phyloP scores from a whole-genome alignment of 2,797 vertebrate genomes.

The Argentina silus region DNA sequence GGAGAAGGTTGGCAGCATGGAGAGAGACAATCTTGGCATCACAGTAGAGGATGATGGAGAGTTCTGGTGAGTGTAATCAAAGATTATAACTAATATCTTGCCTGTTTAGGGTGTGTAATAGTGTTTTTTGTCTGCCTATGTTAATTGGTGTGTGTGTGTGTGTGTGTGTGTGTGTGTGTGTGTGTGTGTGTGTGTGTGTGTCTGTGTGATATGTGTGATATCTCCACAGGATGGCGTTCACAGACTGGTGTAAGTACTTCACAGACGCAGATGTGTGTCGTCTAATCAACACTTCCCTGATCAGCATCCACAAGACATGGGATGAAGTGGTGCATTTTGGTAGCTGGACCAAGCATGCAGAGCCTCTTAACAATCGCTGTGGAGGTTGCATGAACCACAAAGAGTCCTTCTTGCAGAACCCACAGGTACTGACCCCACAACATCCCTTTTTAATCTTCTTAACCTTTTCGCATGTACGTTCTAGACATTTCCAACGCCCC shows the following conservation, averaged over 20 bases:
- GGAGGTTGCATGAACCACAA: conserved; percentile 91
- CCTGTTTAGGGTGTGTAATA: background rate
- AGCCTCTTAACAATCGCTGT: conserved; percentile 85
- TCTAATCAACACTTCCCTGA: conserved; percentile 86
- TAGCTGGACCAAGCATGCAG: conserved; percentile 83
- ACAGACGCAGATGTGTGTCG: conserved; percentile 86
- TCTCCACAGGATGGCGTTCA: conserved; percentile 87
- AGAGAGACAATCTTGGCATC: conserved; percentile 84
- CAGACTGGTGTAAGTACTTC: conserved; percentile 93
- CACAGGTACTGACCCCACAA: conserved; percentile 70
- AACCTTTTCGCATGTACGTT: too few species aligned
- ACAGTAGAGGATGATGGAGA: conserved; percentile 90
- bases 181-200: background rate
- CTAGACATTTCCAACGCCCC: too few species aligned
- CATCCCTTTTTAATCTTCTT: too few species aligned
- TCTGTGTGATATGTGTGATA: background rate
- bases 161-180: background rate
- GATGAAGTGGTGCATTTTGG: conserved; percentile 80
- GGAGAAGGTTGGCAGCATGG: conserved; percentile 83
- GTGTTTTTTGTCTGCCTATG: background rate
- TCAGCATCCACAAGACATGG: conserved; percentile 88
- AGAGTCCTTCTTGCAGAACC: conserved; percentile 92
- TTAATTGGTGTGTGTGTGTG: background rate
- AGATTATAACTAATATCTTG: background rate
- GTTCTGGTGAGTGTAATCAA: conserved; percentile 85